Evolutionary conservation across 2,888 invertebrate species (phyloP).

Genomic region (Drosophila affinis): DNA sequence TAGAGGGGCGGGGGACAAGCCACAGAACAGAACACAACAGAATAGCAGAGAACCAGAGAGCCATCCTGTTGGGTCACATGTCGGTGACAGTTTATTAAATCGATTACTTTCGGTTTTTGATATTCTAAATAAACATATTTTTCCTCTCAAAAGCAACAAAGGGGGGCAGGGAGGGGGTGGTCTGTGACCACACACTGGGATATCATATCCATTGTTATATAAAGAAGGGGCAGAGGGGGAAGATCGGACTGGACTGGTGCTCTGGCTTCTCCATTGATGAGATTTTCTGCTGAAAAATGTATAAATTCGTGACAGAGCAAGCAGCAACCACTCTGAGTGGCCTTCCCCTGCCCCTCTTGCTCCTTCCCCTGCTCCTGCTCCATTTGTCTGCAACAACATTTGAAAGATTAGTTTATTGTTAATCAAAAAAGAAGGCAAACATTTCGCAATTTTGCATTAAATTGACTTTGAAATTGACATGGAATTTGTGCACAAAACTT

Average conservation of each 20-base stretch:
- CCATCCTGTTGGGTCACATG: constrained; percentile 67
- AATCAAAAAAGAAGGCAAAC: constrained; percentile 73
- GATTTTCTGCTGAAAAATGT: constrained; percentile 33
- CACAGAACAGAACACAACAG: neutral
- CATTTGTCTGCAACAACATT: constrained; percentile 37
- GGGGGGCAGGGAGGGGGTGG: neutral
- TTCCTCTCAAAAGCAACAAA: constrained; percentile 37
- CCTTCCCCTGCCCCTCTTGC: neutral
- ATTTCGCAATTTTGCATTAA: constrained; percentile 70
- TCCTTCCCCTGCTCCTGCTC: neutral
- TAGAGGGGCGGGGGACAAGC: constrained; percentile 18
- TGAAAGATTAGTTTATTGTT: constrained; percentile 78
- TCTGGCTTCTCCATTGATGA: constrained; percentile 25
- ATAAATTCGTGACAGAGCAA: constrained; percentile 23
- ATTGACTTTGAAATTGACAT: constrained; percentile 74
- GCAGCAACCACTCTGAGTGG: constrained; percentile 10
- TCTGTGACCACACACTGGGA: constrained; percentile 62
- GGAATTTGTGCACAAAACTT: constrained; percentile 44
- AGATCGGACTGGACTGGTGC: constrained; percentile 1
- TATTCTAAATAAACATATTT: constrained; percentile 80
- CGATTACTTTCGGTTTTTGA: constrained; percentile 81
- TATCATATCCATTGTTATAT: constrained; percentile 26
- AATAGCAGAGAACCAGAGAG: neutral
- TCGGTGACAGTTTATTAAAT: constrained; percentile 83
- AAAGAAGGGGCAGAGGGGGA: neutral